Percentiles rank a stretch among this genome's conserved stretches.
These are phyloP conservation scores for Hydrozoanthus gracilis DNA, from an alignment of 92 coral and sea anemone genomes.

Conservation along the genomic window DNA sequence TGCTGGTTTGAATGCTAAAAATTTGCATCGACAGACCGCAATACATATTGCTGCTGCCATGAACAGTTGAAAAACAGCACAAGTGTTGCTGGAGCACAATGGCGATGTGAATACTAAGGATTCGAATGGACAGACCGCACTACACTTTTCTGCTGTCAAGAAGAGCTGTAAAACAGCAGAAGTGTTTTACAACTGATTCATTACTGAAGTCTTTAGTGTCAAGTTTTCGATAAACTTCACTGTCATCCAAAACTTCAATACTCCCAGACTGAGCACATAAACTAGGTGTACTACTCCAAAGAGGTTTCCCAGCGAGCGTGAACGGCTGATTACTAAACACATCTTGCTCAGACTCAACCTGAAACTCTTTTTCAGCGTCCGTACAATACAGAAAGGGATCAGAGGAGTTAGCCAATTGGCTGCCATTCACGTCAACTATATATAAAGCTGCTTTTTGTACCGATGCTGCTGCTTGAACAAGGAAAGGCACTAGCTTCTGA, in stretches of 20 bases:
- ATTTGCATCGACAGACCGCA: no score
- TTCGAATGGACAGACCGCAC: no score
- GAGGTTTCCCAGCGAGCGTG: background rate
- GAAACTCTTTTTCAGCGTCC: background rate
- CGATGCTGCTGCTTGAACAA: constrained; percentile 22
- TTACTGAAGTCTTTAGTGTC: no score
- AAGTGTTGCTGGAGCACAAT: no score
- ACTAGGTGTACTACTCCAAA: background rate
- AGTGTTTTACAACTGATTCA: background rate
- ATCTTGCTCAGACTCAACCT: background rate
- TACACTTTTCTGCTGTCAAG: no score
- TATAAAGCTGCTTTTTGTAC: constrained; percentile 9
- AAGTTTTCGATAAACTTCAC: background rate
- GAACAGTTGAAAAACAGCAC: no score
- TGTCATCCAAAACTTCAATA: background rate
- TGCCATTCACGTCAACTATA: background rate
- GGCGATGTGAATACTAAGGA: no score
- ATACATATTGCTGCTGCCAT: no score
- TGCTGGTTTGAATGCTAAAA: no score
- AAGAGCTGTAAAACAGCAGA: no score
- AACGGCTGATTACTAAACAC: background rate
- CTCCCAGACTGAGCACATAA: background rate
- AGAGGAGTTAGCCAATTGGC: background rate
- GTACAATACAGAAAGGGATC: background rate
- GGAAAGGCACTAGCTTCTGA: background rate